phyloP scores from a whole-genome alignment of 2,113 vertebrate species.

The Hucho hucho region DNA sequence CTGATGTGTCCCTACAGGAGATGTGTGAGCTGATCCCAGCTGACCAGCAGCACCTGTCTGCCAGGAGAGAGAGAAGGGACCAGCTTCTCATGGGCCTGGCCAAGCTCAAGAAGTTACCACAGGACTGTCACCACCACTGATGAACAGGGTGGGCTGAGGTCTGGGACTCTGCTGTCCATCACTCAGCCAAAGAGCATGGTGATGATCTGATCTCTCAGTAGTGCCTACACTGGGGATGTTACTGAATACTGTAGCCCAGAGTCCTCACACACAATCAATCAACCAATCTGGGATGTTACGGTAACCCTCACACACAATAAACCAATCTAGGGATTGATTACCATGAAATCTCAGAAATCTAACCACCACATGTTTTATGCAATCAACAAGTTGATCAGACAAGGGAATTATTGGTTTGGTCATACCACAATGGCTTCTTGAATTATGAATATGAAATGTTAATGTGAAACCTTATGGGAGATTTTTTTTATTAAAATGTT shows the following conservation, averaged over 20 bases:
- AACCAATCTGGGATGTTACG: too few species aligned
- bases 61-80: slow-evolving; percentile 84
- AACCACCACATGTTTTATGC: not conserved
- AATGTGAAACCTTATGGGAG: not conserved
- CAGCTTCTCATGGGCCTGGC: slow-evolving; percentile 81
- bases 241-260: not conserved
- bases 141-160: not conserved
- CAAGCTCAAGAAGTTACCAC: slow-evolving; percentile 79
- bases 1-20: slow-evolving; percentile 71
- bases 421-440: not conserved
- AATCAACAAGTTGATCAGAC: not conserved
- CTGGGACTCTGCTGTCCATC: too few species aligned
- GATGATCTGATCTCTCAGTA: too few species aligned
- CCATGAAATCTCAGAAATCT: not conserved
- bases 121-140: not conserved
- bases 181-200: too few species aligned
- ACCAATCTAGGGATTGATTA: not conserved
- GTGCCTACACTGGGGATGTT: too few species aligned
- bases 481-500: too few species aligned
- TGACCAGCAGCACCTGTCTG: slow-evolving; percentile 76
- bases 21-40: slow-evolving; percentile 79
- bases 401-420: not conserved
- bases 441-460: too few species aligned
- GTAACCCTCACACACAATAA: not conserved
- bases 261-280: not conserved